phyloP scores from a whole-genome alignment of 2,888 invertebrate genomes.

The Cordilura impudica region DNA sequence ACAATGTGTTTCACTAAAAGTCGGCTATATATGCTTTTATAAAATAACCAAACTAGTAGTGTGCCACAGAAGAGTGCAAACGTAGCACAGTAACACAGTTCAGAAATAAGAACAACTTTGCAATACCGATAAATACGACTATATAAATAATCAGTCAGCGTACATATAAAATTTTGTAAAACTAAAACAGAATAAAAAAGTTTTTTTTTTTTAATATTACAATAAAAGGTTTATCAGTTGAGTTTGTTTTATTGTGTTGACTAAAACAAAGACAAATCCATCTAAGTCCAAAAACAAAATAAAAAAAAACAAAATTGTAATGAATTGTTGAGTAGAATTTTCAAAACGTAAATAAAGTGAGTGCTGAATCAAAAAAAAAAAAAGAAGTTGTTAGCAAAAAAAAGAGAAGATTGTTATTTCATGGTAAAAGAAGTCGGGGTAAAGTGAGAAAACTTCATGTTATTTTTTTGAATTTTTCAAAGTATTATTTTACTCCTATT shows the following conservation, averaged over 20 bases:
- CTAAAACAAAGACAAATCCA: conserved; percentile 29
- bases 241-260: conserved; percentile 36
- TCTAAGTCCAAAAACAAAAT: conserved; percentile 18
- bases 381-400: conserved; percentile 21
- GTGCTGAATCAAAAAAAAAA: conserved; percentile 26
- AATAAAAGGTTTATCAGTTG: conserved; percentile 19
- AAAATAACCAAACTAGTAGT: conserved; percentile 57
- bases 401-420: not conserved
- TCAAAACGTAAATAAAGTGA: conserved; percentile 44
- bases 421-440: not conserved
- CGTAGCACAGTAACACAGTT: conserved; percentile 63
- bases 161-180: conserved; percentile 15
- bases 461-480: too few species aligned
- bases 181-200: conserved; percentile 8
- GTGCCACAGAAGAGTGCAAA: conserved; percentile 63
- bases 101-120: conserved; percentile 31
- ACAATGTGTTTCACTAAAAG: conserved; percentile 55
- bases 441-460: conserved; percentile 4
- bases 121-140: conserved; percentile 43
- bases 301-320: conserved; percentile 22
- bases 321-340: conserved; percentile 52
- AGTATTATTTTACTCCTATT: too few species aligned
- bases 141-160: conserved; percentile 14
- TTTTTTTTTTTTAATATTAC: conserved; percentile 10
- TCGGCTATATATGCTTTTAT: conserved; percentile 61